Evolutionary conservation across 2,797 vertebrate genomes (phyloP), one percentile per base, ranked within the genome.

Genomic region (Sebastes taczanowskii): DNA sequence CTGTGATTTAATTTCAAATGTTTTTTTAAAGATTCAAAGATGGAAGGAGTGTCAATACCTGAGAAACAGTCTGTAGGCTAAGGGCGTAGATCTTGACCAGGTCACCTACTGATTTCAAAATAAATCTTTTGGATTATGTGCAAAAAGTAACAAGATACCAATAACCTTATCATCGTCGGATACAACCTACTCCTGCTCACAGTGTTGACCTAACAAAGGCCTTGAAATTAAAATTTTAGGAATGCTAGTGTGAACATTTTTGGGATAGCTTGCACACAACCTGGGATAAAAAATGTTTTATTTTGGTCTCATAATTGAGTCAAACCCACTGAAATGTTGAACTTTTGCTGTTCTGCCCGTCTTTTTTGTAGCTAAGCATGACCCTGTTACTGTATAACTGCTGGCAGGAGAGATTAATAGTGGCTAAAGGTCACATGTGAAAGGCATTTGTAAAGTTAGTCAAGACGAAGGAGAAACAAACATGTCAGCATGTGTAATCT

Each of bases 41-140:
- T 58, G 30, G 61, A 77, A 74, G 62, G 78, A 80, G 58, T 29
- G 58, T 85, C 72, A 64, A 46, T 88, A 92, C 90, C 90, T 91
- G 91, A 91, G 91, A 90, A 78, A 58, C 67, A 79, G 42, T 62
- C 52, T 83, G 34, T 29, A 63, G 69, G 74, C 53, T 55, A 8
- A 76, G 77, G 72, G 53, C 23, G 38, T 30, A 78, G 22, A 71
- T 71, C 63, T 70, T 22, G 9, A 85, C 20, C 64, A 64, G 66
- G 56, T 55, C 55, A 46, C 64, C 62, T 42, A 55, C 58, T 69
- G 32, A 68, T 58, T 76, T 74, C 16, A 27, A 42, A 60, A 62
- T 69, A 0, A 74, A 65, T 62, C 59, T 82, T 8, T 74, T 20
- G 30, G 6, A 71, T 22, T 46, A 58, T 74, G 77, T 84, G 87